A percentile compares a stretch with the other conserved stretches of the same genome.
Conservation (phyloP, 1,140 invertebrate genomes). For the Drosophila oshimai region DNA sequence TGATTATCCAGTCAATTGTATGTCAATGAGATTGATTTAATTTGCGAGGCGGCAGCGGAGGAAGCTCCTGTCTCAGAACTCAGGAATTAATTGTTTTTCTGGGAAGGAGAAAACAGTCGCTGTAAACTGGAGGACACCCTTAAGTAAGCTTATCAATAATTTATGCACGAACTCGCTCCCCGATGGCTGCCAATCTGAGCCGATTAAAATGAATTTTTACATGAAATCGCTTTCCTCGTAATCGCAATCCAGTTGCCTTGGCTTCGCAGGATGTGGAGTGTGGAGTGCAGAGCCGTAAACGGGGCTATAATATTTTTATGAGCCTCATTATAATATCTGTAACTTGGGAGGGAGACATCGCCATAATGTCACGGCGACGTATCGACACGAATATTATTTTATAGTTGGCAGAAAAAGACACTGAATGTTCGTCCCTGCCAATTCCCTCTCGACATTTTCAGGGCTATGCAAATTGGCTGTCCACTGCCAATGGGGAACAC, state of each 20-base stretch:
- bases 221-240: constrained; percentile 8
- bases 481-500: constrained; percentile 24
- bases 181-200: constrained; percentile 34
- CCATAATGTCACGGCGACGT: constrained; percentile 20
- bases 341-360: neutral
- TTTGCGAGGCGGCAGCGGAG: neutral
- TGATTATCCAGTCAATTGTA: constrained; percentile 21
- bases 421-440: neutral
- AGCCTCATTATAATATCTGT: constrained; percentile 38
- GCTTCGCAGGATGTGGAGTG: neutral
- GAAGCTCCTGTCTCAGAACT: neutral
- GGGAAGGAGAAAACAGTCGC: neutral
- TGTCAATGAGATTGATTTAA: constrained; percentile 38
- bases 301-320: constrained; percentile 36
- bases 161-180: constrained; percentile 18
- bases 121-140: constrained; percentile 13
- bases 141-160: constrained; percentile 32
- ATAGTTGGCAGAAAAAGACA: constrained; percentile 4
- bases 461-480: constrained; percentile 41
- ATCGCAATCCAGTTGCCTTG: constrained; percentile 21
- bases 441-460: neutral
- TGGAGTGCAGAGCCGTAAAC: too few species aligned
- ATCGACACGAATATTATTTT: constrained; percentile 13
- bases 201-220: constrained; percentile 27
- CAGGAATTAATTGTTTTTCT: constrained; percentile 33